phyloP scores from a whole-genome alignment of 23 tunicate genomes.

The Corella eumyota region DNA sequence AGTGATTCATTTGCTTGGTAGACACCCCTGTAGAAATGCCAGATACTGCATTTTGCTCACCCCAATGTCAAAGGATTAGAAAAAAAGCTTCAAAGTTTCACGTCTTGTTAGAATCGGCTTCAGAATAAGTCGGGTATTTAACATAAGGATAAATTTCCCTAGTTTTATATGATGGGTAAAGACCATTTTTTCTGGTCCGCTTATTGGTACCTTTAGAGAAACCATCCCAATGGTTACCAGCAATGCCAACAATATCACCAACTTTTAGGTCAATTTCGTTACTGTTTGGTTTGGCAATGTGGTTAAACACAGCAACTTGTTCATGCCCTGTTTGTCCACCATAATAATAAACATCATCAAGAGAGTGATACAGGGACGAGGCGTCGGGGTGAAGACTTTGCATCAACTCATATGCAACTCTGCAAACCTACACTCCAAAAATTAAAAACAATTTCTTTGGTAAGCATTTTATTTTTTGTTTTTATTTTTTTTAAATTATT shows the following conservation, averaged over 20 bases:
- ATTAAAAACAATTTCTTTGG: neutral
- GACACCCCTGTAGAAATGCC: too few species aligned
- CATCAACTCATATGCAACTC: constrained; percentile 84
- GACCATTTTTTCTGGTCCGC: constrained; percentile 35
- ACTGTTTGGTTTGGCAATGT: constrained; percentile 16
- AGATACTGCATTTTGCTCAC: too few species aligned
- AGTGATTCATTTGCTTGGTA: too few species aligned
- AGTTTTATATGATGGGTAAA: constrained; percentile 86
- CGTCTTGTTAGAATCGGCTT: constrained; percentile 16
- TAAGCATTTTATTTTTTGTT: neutral
- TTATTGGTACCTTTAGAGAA: constrained; percentile 61
- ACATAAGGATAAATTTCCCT: constrained; percentile 20
- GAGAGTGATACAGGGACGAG: constrained; percentile 27
- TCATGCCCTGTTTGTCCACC: constrained; percentile 66
- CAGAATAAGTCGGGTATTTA: constrained; percentile 63
- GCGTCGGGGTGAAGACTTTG: constrained; percentile 80
- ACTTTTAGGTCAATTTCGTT: constrained; percentile 35
- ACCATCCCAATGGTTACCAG: constrained; percentile 95
- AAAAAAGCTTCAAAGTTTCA: too few species aligned
- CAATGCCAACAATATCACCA: constrained; percentile 58
- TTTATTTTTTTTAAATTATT: neutral
- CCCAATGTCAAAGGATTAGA: too few species aligned
- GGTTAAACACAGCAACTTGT: constrained; percentile 30
- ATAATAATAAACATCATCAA: constrained; percentile 83
- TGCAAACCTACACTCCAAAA: constrained; percentile 41